Percentiles rank a stretch among this genome's conserved stretches.
Evolutionary conservation across 2,797 vertebrate genomes (phyloP).

Genomic region (Orientallactaga sibirica): DNA sequence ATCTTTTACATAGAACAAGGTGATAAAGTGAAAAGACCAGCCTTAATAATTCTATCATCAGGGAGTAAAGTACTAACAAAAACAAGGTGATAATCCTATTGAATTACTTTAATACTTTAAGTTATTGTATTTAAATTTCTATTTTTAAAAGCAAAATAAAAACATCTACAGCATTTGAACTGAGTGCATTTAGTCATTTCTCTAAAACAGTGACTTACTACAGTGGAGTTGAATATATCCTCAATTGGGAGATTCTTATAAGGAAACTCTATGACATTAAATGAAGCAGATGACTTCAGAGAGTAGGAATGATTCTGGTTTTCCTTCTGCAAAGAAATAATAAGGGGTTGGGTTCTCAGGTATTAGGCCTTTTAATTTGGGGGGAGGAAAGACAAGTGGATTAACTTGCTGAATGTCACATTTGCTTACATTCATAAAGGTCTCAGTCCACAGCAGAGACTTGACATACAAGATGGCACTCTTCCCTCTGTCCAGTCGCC

Average conservation of each 20-base stretch:
- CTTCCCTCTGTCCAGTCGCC: conserved; percentile 94
- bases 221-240: conserved; percentile 91
- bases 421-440: conserved; percentile 93
- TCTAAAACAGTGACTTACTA: conserved; percentile 85
- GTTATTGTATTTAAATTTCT: not conserved
- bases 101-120: not conserved
- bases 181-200: not conserved
- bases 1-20: not conserved
- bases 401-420: not conserved
- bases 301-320: conserved; percentile 95
- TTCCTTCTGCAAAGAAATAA: conserved; percentile 89
- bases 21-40: conserved; percentile 3
- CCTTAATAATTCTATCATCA: not conserved
- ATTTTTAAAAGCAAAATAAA: conserved; percentile 17
- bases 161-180: not conserved
- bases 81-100: not conserved
- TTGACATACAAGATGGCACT: conserved; percentile 95
- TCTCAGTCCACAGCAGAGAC: conserved; percentile 94
- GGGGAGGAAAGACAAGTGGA: not conserved
- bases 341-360: not conserved
- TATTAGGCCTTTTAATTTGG: not conserved
- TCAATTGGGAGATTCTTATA: conserved; percentile 94
- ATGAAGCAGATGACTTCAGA: conserved; percentile 93
- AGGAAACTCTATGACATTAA: conserved; percentile 96
- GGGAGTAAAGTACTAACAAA: not conserved